These are phyloP conservation scores for Cottoperca gobio DNA, from an alignment of 2,797 vertebrate species.

Conservation along the genomic window DNA sequence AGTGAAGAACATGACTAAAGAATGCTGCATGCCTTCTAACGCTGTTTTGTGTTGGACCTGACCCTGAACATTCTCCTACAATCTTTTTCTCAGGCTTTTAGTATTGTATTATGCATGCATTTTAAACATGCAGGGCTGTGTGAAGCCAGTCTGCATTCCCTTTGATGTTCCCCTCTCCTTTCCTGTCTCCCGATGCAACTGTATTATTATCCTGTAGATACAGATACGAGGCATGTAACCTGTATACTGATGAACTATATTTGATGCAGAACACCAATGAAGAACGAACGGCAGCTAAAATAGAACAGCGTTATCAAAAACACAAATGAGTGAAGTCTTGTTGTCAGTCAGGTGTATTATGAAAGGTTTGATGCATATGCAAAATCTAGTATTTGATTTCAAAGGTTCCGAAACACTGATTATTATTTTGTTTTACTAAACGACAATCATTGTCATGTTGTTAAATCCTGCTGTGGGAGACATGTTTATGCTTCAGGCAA, in stretches of 20 bases:
- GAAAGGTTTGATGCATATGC: background rate
- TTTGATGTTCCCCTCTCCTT: constrained; percentile 59
- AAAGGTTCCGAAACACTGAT: background rate
- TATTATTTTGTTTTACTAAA: background rate
- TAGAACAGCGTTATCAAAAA: background rate
- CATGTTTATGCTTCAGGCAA: background rate
- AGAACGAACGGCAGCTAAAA: background rate
- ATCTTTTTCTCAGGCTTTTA: constrained; percentile 44
- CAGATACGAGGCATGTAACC: background rate
- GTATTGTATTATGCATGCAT: constrained; percentile 61
- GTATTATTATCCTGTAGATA: constrained; percentile 36
- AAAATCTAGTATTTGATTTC: background rate
- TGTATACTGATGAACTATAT: background rate
- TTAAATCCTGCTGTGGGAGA: background rate
- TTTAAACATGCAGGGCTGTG: constrained; percentile 60
- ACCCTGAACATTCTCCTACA: constrained; percentile 54
- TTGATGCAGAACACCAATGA: background rate
- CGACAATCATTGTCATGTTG: background rate
- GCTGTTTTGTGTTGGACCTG: constrained; percentile 47
- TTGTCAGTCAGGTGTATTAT: background rate
- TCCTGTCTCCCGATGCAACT: constrained; percentile 30
- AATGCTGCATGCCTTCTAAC: constrained; percentile 22
- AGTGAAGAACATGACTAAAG: constrained; percentile 27
- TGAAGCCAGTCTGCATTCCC: constrained; percentile 41
- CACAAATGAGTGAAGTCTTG: background rate